Evolutionary conservation across 1,140 invertebrate genomes (phyloP).

Genomic region (Ostrea edulis): DNA sequence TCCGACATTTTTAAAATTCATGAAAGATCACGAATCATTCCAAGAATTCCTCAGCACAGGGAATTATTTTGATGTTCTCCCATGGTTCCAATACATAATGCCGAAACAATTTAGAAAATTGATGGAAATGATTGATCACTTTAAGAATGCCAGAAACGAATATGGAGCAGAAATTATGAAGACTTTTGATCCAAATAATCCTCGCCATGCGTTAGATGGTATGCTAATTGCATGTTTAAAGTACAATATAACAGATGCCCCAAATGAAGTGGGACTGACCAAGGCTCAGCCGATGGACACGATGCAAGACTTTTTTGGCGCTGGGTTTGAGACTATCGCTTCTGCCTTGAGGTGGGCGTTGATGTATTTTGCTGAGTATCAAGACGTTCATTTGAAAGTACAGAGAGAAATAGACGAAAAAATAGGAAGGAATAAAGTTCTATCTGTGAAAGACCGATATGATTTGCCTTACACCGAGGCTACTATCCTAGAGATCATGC

Average conservation of each 20-base stretch:
- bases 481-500: constrained; percentile 45
- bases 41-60: constrained; percentile 50
- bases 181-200: constrained; percentile 5
- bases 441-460: too few relatives aligned
- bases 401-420: constrained; percentile 50
- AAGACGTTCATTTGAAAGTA: constrained; percentile 49
- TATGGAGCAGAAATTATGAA: neutral
- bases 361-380: constrained; percentile 50
- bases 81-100: constrained; percentile 50
- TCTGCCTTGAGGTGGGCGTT: constrained; percentile 84
- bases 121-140: constrained; percentile 22
- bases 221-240: constrained; percentile 24
- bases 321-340: constrained; percentile 91
- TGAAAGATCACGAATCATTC: constrained; percentile 47
- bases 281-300: constrained; percentile 31
- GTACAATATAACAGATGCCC: neutral
- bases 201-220: constrained; percentile 43
- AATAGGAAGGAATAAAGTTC: constrained; percentile 38
- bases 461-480: too few relatives aligned
- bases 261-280: constrained; percentile 5
- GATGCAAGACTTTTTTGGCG: constrained; percentile 88
- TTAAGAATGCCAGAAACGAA: neutral
- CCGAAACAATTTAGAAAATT: constrained; percentile 37
- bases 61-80: constrained; percentile 58
- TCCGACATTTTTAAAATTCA: constrained; percentile 42